Evolutionary conservation across 2,797 vertebrate species (phyloP).

Genomic region (Vespertilio murinus): DNA sequence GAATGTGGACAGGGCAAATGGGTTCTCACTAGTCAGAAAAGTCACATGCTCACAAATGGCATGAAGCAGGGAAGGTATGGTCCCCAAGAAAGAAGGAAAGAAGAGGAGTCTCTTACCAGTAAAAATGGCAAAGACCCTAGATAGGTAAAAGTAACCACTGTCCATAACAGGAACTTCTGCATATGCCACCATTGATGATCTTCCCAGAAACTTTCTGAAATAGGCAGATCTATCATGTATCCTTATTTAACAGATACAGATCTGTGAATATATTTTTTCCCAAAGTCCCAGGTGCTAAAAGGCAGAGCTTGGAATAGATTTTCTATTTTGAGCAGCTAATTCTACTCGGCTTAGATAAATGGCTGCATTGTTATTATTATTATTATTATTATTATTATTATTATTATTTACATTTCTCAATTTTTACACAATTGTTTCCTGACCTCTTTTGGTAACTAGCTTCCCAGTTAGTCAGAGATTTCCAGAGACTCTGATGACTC

Average conservation of each 20-base stretch:
- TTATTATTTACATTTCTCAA: not conserved
- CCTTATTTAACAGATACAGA: not conserved
- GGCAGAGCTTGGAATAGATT: not conserved
- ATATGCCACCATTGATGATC: not conserved
- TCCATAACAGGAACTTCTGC: not conserved
- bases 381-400: too few species aligned
- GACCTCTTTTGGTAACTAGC: not conserved
- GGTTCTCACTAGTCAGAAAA: not conserved
- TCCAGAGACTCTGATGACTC: not conserved
- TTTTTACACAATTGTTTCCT: not conserved
- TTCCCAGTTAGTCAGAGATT: not conserved
- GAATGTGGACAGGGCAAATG: not conserved
- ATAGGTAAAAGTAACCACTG: not conserved
- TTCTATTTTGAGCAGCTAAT: not conserved
- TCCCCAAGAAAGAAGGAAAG: not conserved
- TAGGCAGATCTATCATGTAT: not conserved
- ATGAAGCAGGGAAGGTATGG: not conserved
- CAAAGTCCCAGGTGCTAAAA: not conserved
- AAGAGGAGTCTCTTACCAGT: not conserved
- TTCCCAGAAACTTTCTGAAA: not conserved
- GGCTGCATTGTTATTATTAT: not conserved
- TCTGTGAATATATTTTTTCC: not conserved
- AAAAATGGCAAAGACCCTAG: not conserved
- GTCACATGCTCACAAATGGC: not conserved
- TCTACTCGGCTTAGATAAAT: not conserved